Evolutionary conservation across 2,113 vertebrate species (phyloP).

Genomic region (Ursus arctos): DNA sequence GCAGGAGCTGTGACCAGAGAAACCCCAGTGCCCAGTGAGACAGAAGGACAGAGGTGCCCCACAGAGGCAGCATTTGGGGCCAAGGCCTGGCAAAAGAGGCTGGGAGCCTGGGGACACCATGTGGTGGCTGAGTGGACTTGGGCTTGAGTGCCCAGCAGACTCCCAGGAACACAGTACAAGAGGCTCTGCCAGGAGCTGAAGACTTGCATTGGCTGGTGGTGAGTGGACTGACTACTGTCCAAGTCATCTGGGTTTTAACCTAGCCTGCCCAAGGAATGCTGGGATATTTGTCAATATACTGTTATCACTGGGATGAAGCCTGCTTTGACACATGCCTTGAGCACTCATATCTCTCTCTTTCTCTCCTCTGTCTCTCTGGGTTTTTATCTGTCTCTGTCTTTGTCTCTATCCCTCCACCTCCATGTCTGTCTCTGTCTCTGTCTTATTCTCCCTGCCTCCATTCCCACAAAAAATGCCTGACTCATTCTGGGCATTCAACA

Average conservation of each 20-base stretch:
- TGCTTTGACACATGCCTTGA: not conserved
- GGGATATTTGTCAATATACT: not conserved
- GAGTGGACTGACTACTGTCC: not conserved
- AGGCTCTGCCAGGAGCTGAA: not conserved
- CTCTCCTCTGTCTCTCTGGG: not conserved
- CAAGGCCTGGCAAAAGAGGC: not conserved
- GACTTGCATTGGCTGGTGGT: not conserved
- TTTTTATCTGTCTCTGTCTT: not conserved
- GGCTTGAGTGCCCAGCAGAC: not conserved
- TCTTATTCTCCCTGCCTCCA: not conserved
- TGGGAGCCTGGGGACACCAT: not conserved
- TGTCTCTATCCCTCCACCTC: not conserved
- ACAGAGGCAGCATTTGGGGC: not conserved
- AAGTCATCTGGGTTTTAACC: not conserved
- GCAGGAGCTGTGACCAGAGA: not conserved
- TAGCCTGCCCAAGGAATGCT: not conserved
- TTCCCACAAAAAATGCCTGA: not conserved
- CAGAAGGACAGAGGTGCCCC: not conserved
- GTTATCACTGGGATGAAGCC: not conserved
- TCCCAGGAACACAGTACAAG: not conserved
- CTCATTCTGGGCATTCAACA: not conserved
- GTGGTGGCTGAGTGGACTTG: not conserved
- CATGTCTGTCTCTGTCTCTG: not conserved
- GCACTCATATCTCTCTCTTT: not conserved
- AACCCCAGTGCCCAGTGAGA: not conserved